Conservation (phyloP, 1,140 invertebrate species). For the Sipha flava region DNA sequence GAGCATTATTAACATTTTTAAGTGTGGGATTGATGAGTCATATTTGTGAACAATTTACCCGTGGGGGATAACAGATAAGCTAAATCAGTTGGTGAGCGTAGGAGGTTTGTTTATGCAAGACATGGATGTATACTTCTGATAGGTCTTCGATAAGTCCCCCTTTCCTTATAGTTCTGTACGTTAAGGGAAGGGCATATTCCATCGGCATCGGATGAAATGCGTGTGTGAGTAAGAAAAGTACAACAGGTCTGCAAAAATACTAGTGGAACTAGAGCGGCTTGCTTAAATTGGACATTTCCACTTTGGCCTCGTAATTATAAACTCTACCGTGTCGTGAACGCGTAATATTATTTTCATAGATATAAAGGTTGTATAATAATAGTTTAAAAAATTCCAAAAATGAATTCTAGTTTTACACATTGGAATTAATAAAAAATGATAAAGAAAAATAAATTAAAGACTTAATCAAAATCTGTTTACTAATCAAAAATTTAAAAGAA, state of each 20-base stretch:
- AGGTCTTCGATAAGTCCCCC: not conserved
- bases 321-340: not conserved
- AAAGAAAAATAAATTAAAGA: no score
- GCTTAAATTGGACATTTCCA: conserved; percentile 29
- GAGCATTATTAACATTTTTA: no score
- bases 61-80: not conserved
- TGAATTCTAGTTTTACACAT: not conserved
- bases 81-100: not conserved
- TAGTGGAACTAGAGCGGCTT: conserved; percentile 16
- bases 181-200: not conserved
- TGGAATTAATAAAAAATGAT: no score
- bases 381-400: not conserved
- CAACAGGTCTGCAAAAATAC: conserved; percentile 14
- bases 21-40: not conserved
- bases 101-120: not conserved
- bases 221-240: not conserved
- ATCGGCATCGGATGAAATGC: not conserved
- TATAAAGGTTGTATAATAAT: not conserved
- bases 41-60: not conserved
- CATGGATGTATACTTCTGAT: not conserved
- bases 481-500: no score
- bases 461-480: no score
- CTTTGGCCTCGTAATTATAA: not conserved
- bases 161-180: not conserved
- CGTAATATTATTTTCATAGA: not conserved